These are phyloP conservation scores for Temnothorax ravouxi DNA, from an alignment of 2,888 invertebrate species.

Conservation along the genomic window DNA sequence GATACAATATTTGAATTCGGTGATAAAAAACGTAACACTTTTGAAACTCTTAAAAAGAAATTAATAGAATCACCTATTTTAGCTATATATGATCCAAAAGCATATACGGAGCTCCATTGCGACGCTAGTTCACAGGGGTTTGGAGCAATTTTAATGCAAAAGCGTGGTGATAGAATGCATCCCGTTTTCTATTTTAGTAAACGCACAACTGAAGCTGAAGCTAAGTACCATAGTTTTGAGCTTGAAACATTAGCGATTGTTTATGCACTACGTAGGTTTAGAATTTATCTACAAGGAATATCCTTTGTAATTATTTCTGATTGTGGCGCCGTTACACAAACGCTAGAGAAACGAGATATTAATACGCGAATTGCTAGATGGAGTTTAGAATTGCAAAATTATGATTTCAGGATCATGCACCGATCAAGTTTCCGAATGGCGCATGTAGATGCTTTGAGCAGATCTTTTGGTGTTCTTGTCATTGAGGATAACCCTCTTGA, in stretches of 20 bases:
- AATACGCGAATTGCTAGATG: neutral
- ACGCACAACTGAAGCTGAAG: no score
- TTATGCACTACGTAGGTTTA: neutral
- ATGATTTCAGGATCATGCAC: neutral
- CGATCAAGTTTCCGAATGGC: neutral
- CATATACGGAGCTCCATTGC: no score
- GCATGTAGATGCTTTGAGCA: neutral
- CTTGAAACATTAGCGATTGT: neutral
- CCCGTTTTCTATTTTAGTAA: no score
- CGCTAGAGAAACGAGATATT: neutral
- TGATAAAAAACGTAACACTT: no score
- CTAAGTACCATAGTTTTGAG: no score
- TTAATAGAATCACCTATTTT: no score
- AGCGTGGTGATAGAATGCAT: no score
- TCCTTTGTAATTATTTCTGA: neutral
- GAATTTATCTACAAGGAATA: neutral
- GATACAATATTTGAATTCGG: no score
- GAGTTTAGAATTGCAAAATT: neutral
- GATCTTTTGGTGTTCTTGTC: neutral
- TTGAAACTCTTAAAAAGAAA: no score
- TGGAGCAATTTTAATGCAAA: no score
- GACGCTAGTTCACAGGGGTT: no score
- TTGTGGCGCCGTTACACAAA: neutral
- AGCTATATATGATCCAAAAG: no score
- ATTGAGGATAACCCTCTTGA: constrained; percentile 23